phyloP scores from a whole-genome alignment of 1,140 invertebrate species.

The Megathymus violae region DNA sequence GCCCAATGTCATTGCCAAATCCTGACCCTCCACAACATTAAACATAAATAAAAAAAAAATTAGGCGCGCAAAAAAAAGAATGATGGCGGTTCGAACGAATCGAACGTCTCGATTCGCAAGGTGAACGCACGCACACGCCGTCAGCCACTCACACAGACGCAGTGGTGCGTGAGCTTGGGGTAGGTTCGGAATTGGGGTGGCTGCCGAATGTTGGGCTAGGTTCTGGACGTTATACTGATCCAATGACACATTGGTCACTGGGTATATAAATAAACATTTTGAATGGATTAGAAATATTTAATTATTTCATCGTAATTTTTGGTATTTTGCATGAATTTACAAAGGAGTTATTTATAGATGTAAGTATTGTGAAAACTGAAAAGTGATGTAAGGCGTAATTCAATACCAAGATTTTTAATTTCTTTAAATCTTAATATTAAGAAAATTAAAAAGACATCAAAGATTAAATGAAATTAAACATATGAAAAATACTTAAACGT shows the following conservation, averaged over 20 bases:
- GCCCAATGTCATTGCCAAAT: slow-evolving; percentile 29
- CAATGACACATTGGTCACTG: slow-evolving; percentile 49
- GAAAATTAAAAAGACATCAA: too few species aligned
- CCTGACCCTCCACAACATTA: slow-evolving; percentile 24
- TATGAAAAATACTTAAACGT: too few species aligned
- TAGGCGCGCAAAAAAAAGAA: slow-evolving; percentile 41
- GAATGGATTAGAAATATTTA: slow-evolving; percentile 5
- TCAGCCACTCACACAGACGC: slow-evolving; percentile 37
- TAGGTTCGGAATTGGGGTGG: slow-evolving; percentile 78
- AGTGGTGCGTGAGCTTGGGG: slow-evolving; percentile 62
- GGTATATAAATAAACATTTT: slow-evolving; percentile 26
- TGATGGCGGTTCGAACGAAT: slow-evolving; percentile 43
- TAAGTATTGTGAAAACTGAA: too few species aligned
- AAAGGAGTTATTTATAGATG: neutral
- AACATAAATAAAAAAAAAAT: slow-evolving; percentile 41
- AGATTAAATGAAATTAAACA: too few species aligned
- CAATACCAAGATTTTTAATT: too few species aligned
- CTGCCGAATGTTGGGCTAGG: slow-evolving; percentile 77
- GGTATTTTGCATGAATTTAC: neutral
- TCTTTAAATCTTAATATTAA: too few species aligned
- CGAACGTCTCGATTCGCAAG: slow-evolving; percentile 62
- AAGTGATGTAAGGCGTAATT: too few species aligned
- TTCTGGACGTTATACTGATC: slow-evolving; percentile 64
- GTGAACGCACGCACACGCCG: slow-evolving; percentile 48
- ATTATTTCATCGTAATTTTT: neutral